A percentile compares a stretch with the other conserved stretches of the same genome.
Conservation (phyloP, 1,140 invertebrate genomes). For the Cyrtorhinus lividipennis region DNA sequence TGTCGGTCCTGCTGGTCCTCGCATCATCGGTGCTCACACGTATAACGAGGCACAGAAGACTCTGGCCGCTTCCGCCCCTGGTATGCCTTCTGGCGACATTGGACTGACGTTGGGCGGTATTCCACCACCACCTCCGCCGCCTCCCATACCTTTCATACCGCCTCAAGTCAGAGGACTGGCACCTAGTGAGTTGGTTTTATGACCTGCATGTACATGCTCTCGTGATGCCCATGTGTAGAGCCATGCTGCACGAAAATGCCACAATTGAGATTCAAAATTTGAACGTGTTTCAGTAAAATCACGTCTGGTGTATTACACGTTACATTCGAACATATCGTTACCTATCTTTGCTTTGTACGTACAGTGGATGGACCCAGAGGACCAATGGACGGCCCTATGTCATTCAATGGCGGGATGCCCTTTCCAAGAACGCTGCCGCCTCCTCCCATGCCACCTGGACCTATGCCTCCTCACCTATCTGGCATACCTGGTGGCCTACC, state of each 20-base stretch:
- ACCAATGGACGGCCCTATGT: constrained; percentile 35
- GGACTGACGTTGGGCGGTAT: constrained; percentile 22
- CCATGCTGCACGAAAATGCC: too few relatives aligned
- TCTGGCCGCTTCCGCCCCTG: constrained; percentile 9
- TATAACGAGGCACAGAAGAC: constrained; percentile 22
- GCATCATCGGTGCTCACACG: constrained; percentile 21
- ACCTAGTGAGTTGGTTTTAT: constrained; percentile 10
- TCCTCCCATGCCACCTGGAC: constrained; percentile 17
- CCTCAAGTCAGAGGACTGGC: constrained; percentile 16
- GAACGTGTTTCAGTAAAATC: background rate
- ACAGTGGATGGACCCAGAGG: constrained; percentile 8
- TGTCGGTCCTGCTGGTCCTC: constrained; percentile 10
- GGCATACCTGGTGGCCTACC: constrained; percentile 10
- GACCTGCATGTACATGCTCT: too few relatives aligned
- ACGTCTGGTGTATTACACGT: too few relatives aligned
- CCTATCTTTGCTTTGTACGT: too few relatives aligned
- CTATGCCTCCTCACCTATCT: constrained; percentile 10
- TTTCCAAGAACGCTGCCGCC: constrained; percentile 32
- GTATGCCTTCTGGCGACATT: background rate
- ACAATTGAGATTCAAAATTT: background rate
- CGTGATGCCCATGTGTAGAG: too few relatives aligned
- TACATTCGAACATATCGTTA: too few relatives aligned
- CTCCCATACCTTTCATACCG: constrained; percentile 30
- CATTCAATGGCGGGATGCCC: background rate
- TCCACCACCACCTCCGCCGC: constrained; percentile 37